phyloP scores from a whole-genome alignment of 2,888 invertebrate genomes.

The Antitype chi region DNA sequence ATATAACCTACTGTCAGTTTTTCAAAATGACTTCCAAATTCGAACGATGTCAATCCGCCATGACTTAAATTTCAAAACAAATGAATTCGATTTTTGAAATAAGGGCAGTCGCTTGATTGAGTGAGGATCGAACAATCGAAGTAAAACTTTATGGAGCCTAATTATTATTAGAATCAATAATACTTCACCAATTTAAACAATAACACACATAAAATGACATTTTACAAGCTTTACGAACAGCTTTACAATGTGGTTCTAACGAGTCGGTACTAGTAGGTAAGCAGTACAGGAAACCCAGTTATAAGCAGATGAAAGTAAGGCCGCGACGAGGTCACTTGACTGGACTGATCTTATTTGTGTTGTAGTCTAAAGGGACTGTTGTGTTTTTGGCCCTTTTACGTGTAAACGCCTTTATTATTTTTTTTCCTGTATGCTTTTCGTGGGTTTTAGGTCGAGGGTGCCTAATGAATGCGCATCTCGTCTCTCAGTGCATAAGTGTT shows the following conservation, averaged over 20 bases:
- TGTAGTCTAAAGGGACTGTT: constrained; percentile 32
- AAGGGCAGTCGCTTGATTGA: no score
- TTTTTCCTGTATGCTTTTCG: neutral
- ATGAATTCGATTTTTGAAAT: neutral
- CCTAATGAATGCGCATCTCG: neutral
- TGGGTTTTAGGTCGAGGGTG: neutral
- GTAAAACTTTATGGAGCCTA: no score
- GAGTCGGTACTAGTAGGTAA: constrained; percentile 36
- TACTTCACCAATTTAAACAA: neutral
- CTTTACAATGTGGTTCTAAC: constrained; percentile 44
- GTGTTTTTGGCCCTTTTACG: constrained; percentile 27
- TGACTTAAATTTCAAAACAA: constrained; percentile 7
- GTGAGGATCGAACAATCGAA: neutral
- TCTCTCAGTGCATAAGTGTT: no score
- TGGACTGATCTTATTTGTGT: constrained; percentile 38
- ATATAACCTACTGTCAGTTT: neutral
- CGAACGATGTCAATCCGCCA: neutral
- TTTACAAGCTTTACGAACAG: constrained; percentile 9
- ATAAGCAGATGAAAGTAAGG: constrained; percentile 65
- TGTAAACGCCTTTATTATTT: neutral
- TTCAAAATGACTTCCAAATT: constrained; percentile 3
- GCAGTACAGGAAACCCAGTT: constrained; percentile 62
- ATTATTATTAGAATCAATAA: neutral
- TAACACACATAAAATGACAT: neutral
- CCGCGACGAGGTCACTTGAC: constrained; percentile 60